Evolutionary conservation across 2,888 invertebrate genomes (phyloP), one percentile per base, ranked within the genome.

Genomic region (Chrysina gloriosa): DNA sequence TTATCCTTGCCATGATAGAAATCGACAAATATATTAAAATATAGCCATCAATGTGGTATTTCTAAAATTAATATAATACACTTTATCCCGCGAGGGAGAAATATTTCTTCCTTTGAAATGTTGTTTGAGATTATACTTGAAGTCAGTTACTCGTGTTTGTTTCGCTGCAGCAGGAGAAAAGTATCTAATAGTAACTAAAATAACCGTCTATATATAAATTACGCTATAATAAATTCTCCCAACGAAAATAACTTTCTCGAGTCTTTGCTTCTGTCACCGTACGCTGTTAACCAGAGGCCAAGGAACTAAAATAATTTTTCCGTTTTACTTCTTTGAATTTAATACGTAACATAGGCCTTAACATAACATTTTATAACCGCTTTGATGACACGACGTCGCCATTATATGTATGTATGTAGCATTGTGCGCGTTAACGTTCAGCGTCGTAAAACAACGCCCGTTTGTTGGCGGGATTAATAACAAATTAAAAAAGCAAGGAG

Each of bases 401-500:
- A 25, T n/a, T n/a, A n/a, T n/a, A n/a, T n/a, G n/a, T n/a, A n/a
- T n/a, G n/a, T n/a, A n/a, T n/a, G n/a, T n/a, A n/a, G n/a, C n/a
- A n/a, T 48, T 48, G 50, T 50, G 25, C 11, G 14, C 14, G 25
- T 9, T 50, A 50, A 50, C 25, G 11, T 50, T 27, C 50, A 11
- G n/a, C 25, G 27, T 5, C 52, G 16, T 11, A 52, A 45, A 52
- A 29, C 29, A 23, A 52, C 52, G 31, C 50, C 50, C 1, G 11
- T 52, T 52, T 52, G 52, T 52, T 52, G 52, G 29, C 52, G n/a
- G 29, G 52, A 29, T 52, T 52, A 52, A 52, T 31, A 52, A 52
- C 29, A 52, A 52, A 52, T 52, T 16, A 29, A 29, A 52, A 29
- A 27, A 52, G n/a, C 4, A 52, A 52, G n/a, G 3, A 27, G 52